phyloP scores from a whole-genome alignment of 1,140 invertebrate genomes.

The Amyelois transitella region DNA sequence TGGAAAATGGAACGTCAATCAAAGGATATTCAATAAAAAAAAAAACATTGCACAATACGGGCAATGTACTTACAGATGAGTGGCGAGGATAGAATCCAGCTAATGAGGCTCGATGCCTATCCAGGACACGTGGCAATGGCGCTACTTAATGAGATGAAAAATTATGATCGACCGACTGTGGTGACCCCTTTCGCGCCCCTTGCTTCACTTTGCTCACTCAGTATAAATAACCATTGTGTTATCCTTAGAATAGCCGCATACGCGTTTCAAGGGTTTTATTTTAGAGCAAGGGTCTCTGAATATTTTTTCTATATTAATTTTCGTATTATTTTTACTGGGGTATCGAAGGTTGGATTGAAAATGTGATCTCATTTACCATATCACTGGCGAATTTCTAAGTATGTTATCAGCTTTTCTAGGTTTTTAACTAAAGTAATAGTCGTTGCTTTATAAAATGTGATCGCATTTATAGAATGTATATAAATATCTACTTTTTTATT shows the following conservation, averaged over 20 bases:
- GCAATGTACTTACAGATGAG: slow-evolving; percentile 8
- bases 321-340: no score
- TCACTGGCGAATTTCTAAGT: no score
- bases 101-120: slow-evolving; percentile 50
- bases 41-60: neutral
- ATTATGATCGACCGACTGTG: slow-evolving; percentile 56
- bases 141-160: slow-evolving; percentile 61
- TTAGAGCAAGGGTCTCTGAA: neutral
- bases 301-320: no score
- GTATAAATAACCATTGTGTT: slow-evolving; percentile 37
- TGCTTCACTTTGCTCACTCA: slow-evolving; percentile 41
- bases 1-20: no score
- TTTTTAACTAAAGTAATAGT: no score
- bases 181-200: slow-evolving; percentile 57
- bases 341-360: no score
- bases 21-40: no score
- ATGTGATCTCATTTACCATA: no score
- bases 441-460: no score
- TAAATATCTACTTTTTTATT: no score
- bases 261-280: neutral
- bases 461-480: no score
- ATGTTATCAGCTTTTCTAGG: no score
- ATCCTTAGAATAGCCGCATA: slow-evolving; percentile 15
- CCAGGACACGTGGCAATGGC: slow-evolving; percentile 35
- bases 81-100: slow-evolving; percentile 13